These are phyloP conservation scores for Mus spretus DNA, from an alignment of 2,797 vertebrate species.

Conservation along the genomic window DNA sequence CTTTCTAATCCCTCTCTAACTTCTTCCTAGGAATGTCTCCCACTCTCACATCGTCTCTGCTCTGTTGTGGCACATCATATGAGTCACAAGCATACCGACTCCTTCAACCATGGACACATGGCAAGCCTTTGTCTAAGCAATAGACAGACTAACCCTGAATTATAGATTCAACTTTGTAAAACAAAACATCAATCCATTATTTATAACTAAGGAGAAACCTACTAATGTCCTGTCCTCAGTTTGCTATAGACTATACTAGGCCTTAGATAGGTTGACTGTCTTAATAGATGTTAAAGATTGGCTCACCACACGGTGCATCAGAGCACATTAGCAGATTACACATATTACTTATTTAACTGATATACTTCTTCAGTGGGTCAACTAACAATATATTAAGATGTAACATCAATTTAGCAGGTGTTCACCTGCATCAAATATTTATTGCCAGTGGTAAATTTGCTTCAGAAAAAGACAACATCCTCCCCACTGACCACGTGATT, in stretches of 20 bases:
- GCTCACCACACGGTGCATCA: background rate
- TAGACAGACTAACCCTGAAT: background rate
- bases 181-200: conserved; percentile 56
- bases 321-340: background rate
- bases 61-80: background rate
- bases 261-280: conserved; percentile 2
- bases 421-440: conserved; percentile 58
- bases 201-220: conserved; percentile 61
- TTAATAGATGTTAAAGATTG: conserved; percentile 47
- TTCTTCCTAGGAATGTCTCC: background rate
- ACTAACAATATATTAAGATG: conserved; percentile 47
- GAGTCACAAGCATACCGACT: background rate
- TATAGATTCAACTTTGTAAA: conserved; percentile 60
- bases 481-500: background rate
- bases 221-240: conserved; percentile 51
- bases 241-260: conserved; percentile 1
- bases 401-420: conserved; percentile 46
- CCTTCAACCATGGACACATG: background rate
- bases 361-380: conserved; percentile 26
- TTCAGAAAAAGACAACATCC: background rate
- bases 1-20: background rate
- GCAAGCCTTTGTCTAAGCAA: background rate
- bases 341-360: conserved; percentile 62
- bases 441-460: conserved; percentile 55
- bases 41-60: background rate